A percentile compares a stretch with the other conserved stretches of the same genome.
Conservation (phyloP, 2,113 vertebrate species). For the Nesoenas mayeri region DNA sequence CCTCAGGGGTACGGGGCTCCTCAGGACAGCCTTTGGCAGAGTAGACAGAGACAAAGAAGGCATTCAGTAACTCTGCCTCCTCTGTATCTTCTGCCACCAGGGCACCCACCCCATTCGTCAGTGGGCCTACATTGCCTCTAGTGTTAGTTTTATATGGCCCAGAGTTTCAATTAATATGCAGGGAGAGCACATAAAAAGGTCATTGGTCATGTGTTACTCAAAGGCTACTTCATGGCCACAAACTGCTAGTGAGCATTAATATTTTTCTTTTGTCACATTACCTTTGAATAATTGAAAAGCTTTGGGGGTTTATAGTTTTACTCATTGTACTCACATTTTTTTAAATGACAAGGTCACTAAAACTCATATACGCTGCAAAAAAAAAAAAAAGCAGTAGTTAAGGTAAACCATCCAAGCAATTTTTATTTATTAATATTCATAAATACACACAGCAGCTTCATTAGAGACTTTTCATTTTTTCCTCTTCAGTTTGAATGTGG, state of each 20-base stretch:
- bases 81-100: no score
- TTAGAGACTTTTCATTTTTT: conserved; percentile 88
- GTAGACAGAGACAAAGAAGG: no score
- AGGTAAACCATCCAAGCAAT: conserved; percentile 99
- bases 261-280: conserved; percentile 62
- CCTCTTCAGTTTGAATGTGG: conserved; percentile 92
- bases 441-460: conserved; percentile 99
- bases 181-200: conserved; percentile 61
- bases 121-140: no score
- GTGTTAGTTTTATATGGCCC: no score
- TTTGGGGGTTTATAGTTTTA: conserved; percentile 83
- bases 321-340: conserved; percentile 75
- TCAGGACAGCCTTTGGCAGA: no score
- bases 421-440: conserved; percentile 99
- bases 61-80: no score
- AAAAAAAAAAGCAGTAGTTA: conserved; percentile 99
- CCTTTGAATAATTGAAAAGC: conserved; percentile 85
- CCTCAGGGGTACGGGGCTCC: no score
- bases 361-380: conserved; percentile 96
- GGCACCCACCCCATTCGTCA: no score
- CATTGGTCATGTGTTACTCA: conserved; percentile 74
- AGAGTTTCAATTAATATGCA: conserved; percentile 64
- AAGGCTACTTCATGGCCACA: conserved; percentile 72
- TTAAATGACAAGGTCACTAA: conserved; percentile 90
- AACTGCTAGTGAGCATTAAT: conserved; percentile 37